A percentile compares a stretch with the other conserved stretches of the same genome.
Conservation (phyloP, 2,888 invertebrate species). For the Synergus umbraculus region DNA sequence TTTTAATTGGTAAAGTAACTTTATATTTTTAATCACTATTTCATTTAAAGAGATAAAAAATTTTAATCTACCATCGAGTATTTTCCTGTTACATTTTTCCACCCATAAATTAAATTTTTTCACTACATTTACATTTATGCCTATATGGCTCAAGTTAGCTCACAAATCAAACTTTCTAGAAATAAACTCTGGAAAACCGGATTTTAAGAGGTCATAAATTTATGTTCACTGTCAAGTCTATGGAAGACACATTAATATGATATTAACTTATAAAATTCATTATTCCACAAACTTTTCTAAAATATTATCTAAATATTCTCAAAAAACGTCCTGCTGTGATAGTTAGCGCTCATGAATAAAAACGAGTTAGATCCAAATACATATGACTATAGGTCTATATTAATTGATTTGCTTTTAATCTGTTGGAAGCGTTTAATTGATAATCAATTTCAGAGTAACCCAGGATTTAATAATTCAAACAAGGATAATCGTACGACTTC, state of each 20-base stretch:
- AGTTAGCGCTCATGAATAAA: background rate
- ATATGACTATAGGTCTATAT: background rate
- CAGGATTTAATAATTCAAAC: slow-evolving; percentile 36
- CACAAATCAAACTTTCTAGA: background rate
- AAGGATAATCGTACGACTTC: slow-evolving; percentile 13
- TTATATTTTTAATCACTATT: background rate
- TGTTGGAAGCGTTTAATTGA: background rate
- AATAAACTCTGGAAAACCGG: background rate
- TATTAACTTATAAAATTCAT: background rate
- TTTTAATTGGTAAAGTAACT: background rate
- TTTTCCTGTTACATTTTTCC: background rate
- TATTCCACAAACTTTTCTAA: background rate
- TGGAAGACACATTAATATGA: background rate
- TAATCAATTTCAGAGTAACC: slow-evolving; percentile 13
- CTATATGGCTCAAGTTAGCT: background rate
- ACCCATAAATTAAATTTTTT: background rate
- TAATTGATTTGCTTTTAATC: slow-evolving; percentile 20
- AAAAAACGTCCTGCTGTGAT: too few relatives aligned
- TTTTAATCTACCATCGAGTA: background rate
- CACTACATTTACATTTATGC: background rate
- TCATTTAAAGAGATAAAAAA: background rate
- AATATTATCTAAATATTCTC: background rate
- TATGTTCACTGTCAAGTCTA: background rate
- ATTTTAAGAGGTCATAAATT: background rate
- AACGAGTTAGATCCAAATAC: slow-evolving; percentile 10